A percentile compares a stretch with the other conserved stretches of the same genome.
These are phyloP conservation scores for Sturmia bella DNA, from an alignment of 2,888 invertebrate genomes.

Conservation along the genomic window DNA sequence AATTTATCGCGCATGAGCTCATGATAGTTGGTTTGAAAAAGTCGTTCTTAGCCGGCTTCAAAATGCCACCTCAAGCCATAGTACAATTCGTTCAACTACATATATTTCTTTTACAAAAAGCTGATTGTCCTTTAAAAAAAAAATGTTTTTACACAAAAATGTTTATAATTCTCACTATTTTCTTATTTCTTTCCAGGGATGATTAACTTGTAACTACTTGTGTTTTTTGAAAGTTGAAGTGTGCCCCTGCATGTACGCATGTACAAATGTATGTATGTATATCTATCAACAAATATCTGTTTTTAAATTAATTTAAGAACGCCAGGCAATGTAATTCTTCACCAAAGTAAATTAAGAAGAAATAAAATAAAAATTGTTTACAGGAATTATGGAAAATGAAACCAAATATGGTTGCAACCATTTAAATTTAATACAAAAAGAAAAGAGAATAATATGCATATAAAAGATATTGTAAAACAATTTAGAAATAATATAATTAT, in stretches of 20 bases:
- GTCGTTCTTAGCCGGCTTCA: no score
- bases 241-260: conserved; percentile 13
- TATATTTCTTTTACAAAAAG: background rate
- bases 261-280: background rate
- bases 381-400: conserved; percentile 56
- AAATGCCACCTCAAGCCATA: no score
- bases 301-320: background rate
- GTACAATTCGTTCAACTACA: no score
- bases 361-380: conserved; percentile 9
- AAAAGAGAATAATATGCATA: background rate
- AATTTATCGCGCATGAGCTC: no score
- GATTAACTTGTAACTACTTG: conserved; percentile 41
- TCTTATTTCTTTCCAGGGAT: conserved; percentile 62
- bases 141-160: no score
- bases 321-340: background rate
- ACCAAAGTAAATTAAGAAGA: background rate
- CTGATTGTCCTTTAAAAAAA: no score
- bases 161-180: conserved; percentile 8
- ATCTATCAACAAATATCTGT: background rate
- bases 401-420: conserved; percentile 52
- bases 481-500: background rate
- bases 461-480: conserved; percentile 1
- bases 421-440: conserved; percentile 3
- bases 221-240: conserved; percentile 1
- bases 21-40: no score